Evolutionary conservation across 2,113 vertebrate genomes (phyloP).

Genomic region (Callorhinus ursinus): DNA sequence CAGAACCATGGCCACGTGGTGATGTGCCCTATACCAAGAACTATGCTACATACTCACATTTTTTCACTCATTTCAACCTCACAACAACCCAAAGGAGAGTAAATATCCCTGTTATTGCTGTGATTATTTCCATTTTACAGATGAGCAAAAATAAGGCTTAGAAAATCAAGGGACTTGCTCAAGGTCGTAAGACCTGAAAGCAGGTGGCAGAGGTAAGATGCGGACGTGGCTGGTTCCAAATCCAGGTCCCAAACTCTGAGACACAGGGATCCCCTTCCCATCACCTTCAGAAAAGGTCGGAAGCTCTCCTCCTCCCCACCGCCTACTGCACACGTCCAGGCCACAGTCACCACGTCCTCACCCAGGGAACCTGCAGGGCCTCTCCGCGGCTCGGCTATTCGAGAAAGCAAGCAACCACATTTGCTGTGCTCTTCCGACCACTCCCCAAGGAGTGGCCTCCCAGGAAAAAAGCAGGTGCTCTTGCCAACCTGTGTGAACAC

Average conservation of each 20-base stretch:
- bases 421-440: fast-evolving
- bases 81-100: background rate
- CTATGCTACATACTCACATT: fast-evolving
- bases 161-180: background rate
- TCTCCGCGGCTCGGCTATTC: background rate
- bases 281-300: background rate
- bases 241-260: background rate
- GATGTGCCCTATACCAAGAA: background rate
- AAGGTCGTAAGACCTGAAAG: too few relatives aligned
- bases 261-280: background rate
- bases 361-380: background rate
- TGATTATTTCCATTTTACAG: background rate
- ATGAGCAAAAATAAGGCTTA: background rate
- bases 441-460: fast-evolving
- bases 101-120: background rate
- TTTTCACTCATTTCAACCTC: background rate
- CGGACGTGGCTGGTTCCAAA: background rate
- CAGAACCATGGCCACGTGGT: fast-evolving
- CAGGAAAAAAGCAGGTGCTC: fast-evolving
- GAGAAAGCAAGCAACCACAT: background rate
- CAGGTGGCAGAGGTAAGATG: background rate
- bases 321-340: fast-evolving
- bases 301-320: background rate
- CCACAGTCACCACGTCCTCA: fast-evolving
- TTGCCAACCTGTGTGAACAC: background rate